Base-by-base conservation (phyloP, 2,113 vertebrate species). In the Neogobius melanostomus region DNA sequence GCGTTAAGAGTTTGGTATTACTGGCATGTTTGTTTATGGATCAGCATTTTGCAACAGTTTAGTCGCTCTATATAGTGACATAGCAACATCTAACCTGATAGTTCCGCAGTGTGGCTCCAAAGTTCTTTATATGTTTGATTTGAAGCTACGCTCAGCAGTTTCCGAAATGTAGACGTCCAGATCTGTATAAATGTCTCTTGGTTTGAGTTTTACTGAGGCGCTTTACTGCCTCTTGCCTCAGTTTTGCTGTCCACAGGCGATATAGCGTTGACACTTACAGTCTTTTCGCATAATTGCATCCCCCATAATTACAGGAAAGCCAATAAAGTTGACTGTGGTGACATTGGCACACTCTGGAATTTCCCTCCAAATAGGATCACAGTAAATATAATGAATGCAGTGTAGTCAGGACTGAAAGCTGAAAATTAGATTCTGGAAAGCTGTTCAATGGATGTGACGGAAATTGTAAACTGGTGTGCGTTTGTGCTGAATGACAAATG, bases 191-290 rank as follows among this genome's bases (percentile, higher is more conserved):
- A 45, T 61, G 59, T 9, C 59, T 44, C 59, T 2, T 61, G 15
- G 42, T 61, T 44, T 45, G 42, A 15, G 36, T 44, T 45, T 56
- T 61, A 16, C 42, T 14, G 15, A 16, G 8, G 8, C 42, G 3
- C 16, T 61, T 61, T 61, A 61, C 15, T 9, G 59, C 59, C 3
- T 14, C 59, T 10, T 1, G 59, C 59, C 7, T 61, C 42, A 10
- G 42, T 61, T 45, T 61, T 5, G 59, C 59, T 61, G 59, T 44
- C 59, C 14, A 61, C 59, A n/a, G 42, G 59, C 59, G 14, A 8
- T 8, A 4, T 8, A 8, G 59, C 15, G 44, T 44, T 4, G 42
- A 7, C 59, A 45, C 59, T 44, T 44, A 61, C 42, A 44, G 43
- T 15, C 42, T 61, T 44, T 44, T 61, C 16, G 3, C 44, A 45